Percentiles rank a stretch among this genome's conserved stretches.
These are phyloP conservation scores for Erethizon dorsatum DNA, from an alignment of 2,797 vertebrate genomes.

Conservation along the genomic window DNA sequence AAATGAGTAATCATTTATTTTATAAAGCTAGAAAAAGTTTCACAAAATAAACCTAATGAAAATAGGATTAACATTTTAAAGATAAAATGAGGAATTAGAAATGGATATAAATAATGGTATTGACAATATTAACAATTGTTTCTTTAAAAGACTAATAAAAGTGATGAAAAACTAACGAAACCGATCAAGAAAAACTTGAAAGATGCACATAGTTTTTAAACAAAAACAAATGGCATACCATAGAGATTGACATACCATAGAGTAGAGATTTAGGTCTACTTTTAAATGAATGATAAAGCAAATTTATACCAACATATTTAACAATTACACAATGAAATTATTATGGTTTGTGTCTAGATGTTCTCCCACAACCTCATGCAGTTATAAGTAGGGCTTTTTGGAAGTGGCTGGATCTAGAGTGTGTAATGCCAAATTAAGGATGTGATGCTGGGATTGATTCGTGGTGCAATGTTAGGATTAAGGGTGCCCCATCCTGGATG, in stretches of 20 bases:
- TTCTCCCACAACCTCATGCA: not conserved
- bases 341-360: not conserved
- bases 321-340: not conserved
- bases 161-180: not conserved
- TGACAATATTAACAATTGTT: not conserved
- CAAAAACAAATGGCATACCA: not conserved
- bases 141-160: not conserved
- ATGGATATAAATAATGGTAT: not conserved
- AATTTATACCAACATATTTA: not conserved
- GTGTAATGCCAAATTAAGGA: not conserved
- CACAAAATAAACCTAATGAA: not conserved
- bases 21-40: not conserved
- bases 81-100: not conserved
- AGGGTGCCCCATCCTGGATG: not conserved
- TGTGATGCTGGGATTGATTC: not conserved
- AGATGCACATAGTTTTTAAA: not conserved
- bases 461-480: not conserved
- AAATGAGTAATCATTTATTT: not conserved
- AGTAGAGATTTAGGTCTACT: not conserved
- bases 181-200: not conserved
- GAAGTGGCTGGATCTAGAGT: not conserved
- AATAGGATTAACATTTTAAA: not conserved
- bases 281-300: not conserved
- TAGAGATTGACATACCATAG: too few species aligned
- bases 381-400: not conserved